These are phyloP conservation scores for Platysternon megacephalum DNA, from an alignment of 2,113 vertebrate genomes.

Conservation along the genomic window DNA sequence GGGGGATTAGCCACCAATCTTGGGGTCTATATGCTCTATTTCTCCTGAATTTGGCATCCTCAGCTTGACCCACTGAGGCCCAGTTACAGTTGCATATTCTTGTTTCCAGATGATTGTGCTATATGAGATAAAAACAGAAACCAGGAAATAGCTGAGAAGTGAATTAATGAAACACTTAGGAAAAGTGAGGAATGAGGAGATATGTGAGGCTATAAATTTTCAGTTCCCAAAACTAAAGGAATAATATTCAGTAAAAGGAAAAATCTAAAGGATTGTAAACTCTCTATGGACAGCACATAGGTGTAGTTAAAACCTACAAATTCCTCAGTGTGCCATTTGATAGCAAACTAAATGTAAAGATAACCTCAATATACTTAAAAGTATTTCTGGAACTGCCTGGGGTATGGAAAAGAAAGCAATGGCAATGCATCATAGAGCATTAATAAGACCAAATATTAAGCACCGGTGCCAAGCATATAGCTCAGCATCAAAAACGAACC, in stretches of 20 bases:
- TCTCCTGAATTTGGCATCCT: too few relatives aligned
- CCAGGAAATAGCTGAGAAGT: not conserved
- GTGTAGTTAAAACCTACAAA: not conserved
- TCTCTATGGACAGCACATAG: not conserved
- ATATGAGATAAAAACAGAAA: not conserved
- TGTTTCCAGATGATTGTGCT: not conserved
- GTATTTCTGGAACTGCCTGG: not conserved
- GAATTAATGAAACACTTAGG: not conserved
- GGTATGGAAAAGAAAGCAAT: not conserved
- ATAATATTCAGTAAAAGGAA: not conserved
- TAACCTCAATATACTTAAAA: not conserved
- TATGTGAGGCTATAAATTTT: too few relatives aligned
- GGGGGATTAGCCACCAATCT: too few relatives aligned
- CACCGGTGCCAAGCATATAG: not conserved
- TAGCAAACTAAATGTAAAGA: not conserved
- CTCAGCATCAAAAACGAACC: not conserved
- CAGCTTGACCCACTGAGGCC: too few relatives aligned
- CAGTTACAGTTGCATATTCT: not conserved
- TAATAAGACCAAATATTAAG: not conserved
- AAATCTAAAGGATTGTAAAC: not conserved
- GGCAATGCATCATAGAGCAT: not conserved
- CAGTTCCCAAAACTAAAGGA: not conserved
- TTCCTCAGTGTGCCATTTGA: not conserved
- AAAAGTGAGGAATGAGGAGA: not conserved
- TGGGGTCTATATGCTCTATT: too few relatives aligned